Percentiles rank a stretch among this genome's conserved stretches.
phyloP scores from a whole-genome alignment of 1,140 invertebrate genomes.

The Caerostris darwini region DNA sequence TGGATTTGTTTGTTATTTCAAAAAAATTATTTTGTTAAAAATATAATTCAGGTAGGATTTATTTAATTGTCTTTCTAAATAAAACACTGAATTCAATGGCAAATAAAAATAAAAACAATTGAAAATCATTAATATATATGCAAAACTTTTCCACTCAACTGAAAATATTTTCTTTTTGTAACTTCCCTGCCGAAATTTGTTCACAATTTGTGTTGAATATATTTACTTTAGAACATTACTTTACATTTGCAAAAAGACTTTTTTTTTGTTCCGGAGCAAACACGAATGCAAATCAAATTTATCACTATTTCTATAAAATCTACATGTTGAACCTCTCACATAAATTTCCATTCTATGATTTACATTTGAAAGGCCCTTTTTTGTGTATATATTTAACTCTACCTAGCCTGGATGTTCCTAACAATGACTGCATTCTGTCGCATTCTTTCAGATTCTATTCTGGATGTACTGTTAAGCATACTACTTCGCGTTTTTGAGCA shows the following conservation, averaged over 20 bases:
- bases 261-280: too few relatives aligned
- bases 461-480: not conserved
- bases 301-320: conserved; percentile 26
- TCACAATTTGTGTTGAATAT: too few relatives aligned
- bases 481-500: not conserved
- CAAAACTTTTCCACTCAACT: too few relatives aligned
- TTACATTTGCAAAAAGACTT: not conserved
- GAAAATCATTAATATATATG: too few relatives aligned
- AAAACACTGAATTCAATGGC: too few relatives aligned
- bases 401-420: not conserved
- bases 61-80: too few relatives aligned
- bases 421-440: not conserved
- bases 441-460: not conserved
- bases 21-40: too few relatives aligned
- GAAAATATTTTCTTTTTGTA: not conserved
- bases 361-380: conserved; percentile 39
- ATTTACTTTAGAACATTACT: conserved; percentile 18
- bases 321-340: not conserved
- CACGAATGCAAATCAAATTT: conserved; percentile 38
- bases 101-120: too few relatives aligned
- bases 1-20: too few relatives aligned
- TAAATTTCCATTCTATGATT: conserved; percentile 44
- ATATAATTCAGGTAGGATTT: too few relatives aligned
- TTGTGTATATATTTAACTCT: not conserved
- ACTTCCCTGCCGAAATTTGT: not conserved